A percentile compares a stretch with the other conserved stretches of the same genome.
Evolutionary conservation across 2,797 vertebrate species (phyloP).

Genomic region (Cyprinodon diabolis): DNA sequence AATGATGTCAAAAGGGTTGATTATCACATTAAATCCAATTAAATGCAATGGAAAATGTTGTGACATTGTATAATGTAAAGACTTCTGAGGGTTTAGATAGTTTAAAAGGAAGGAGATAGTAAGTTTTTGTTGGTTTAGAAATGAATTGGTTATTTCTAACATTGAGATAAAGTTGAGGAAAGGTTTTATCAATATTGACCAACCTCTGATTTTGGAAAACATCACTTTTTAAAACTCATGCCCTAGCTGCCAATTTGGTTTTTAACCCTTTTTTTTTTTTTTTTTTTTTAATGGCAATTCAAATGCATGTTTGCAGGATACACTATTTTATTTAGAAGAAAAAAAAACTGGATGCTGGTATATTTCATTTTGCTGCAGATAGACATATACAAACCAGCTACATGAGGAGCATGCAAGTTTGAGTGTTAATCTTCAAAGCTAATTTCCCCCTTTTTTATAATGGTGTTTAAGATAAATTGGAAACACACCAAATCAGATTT

Average conservation of each 20-base stretch:
- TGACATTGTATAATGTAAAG: not conserved
- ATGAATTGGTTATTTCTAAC: not conserved
- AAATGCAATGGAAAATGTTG: not conserved
- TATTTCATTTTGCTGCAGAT: not conserved
- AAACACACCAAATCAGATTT: not conserved
- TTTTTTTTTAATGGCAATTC: too few relatives aligned
- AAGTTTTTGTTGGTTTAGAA: not conserved
- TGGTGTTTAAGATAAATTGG: not conserved
- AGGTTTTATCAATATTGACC: not conserved
- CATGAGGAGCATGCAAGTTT: not conserved
- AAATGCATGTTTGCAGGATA: too few relatives aligned
- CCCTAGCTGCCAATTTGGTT: too few relatives aligned
- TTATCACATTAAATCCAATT: not conserved
- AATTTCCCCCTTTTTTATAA: not conserved
- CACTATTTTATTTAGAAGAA: too few relatives aligned
- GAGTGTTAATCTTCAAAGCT: not conserved
- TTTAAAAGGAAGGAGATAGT: not conserved
- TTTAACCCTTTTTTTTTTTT: too few relatives aligned
- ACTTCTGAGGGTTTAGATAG: not conserved
- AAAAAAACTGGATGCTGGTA: not conserved
- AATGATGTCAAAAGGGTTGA: too few relatives aligned
- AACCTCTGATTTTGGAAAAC: not conserved
- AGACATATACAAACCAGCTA: not conserved
- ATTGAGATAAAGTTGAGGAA: not conserved
- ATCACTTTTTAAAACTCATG: not conserved